Evolutionary conservation across 2,113 vertebrate species (phyloP).

Genomic region (Trachemys scripta): DNA sequence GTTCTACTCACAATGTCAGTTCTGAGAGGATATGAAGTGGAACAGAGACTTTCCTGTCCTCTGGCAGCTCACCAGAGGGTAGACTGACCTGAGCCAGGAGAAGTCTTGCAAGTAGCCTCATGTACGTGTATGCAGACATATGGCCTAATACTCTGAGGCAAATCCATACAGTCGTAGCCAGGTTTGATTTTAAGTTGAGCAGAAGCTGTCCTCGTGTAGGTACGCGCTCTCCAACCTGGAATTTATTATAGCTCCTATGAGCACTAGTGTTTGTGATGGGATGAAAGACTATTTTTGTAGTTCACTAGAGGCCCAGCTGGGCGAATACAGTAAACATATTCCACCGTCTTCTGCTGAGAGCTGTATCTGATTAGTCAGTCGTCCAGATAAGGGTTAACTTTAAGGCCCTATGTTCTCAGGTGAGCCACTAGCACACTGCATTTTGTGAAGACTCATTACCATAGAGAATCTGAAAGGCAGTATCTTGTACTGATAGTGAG

Average conservation of each 20-base stretch:
- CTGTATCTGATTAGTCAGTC: not conserved
- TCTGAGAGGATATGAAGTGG: not conserved
- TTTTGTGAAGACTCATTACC: not conserved
- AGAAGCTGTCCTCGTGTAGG: not conserved
- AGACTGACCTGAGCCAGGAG: not conserved
- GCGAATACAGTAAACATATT: not conserved
- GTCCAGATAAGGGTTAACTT: not conserved
- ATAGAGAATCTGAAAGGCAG: not conserved
- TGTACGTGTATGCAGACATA: not conserved
- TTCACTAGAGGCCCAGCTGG: not conserved
- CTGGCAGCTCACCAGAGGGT: not conserved
- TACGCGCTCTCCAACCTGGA: not conserved
- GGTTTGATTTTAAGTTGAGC: not conserved
- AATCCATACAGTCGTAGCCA: not conserved
- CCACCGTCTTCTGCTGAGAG: not conserved
- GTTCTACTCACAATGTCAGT: not conserved
- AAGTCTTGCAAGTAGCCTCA: not conserved
- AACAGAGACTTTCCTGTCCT: not conserved
- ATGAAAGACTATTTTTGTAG: not conserved
- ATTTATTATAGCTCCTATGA: not conserved
- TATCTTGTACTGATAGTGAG: not conserved
- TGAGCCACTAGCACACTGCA: not conserved
- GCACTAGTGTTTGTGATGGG: not conserved
- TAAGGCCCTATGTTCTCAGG: not conserved
- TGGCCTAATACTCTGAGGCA: not conserved